Percentiles rank a stretch among this genome's conserved stretches.
Conservation (phyloP, 2,113 vertebrate genomes). For the Bubo blakistoni region DNA sequence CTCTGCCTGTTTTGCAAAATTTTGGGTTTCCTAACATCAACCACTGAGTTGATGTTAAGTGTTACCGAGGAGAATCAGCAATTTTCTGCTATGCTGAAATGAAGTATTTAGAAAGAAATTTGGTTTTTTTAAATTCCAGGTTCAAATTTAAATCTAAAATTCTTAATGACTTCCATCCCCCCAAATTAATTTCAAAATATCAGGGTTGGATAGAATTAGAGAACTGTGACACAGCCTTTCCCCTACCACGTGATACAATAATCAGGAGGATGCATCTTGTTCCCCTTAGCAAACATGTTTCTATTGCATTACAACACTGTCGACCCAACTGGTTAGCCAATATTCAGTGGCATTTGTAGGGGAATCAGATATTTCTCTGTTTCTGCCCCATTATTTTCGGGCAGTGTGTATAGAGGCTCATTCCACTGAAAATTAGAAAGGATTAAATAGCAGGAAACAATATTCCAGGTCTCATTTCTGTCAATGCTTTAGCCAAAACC, state of each 20-base stretch:
- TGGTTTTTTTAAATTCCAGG: background rate
- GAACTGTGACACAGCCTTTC: background rate
- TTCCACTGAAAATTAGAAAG: background rate
- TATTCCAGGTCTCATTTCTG: background rate
- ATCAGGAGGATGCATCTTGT: background rate
- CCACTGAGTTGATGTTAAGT: background rate
- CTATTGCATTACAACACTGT: background rate
- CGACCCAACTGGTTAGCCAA: background rate
- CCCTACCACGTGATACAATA: background rate
- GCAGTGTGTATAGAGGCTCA: background rate
- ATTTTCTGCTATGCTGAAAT: background rate
- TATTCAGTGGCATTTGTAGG: background rate
- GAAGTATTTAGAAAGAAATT: background rate
- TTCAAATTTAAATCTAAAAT: background rate
- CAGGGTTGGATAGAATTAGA: background rate
- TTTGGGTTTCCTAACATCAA: slow-evolving; percentile 9
- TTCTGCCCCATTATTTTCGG: background rate
- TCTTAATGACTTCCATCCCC: background rate
- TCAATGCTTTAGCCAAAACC: background rate
- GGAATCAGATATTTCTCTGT: background rate
- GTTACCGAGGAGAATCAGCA: background rate
- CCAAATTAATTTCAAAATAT: background rate
- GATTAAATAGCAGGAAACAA: background rate
- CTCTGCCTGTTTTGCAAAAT: slow-evolving; percentile 33
- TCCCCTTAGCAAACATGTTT: background rate